Base-by-base conservation (phyloP, 2,888 invertebrate species). In the Cinara cedri region DNA sequence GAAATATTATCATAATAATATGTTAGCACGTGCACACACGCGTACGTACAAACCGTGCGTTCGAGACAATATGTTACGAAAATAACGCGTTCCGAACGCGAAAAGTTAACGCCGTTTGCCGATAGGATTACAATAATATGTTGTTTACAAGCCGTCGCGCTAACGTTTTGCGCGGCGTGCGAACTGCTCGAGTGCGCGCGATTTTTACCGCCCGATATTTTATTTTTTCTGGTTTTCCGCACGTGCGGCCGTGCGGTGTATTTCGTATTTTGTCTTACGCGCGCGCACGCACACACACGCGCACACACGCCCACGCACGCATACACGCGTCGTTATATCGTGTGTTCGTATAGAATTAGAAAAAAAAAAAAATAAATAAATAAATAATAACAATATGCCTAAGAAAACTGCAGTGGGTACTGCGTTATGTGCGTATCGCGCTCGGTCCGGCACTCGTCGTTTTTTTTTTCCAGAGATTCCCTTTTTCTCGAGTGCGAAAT, bases 11-110 rank as follows among this genome's bases (percentile, higher is more conserved):
- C 8, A n/a, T n/a, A n/a, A n/a, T n/a, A n/a, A n/a, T n/a, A n/a
- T n/a, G n/a, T n/a, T n/a, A n/a, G n/a, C n/a, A n/a, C n/a, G n/a
- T n/a, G n/a, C n/a, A n/a, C n/a, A n/a, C n/a, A n/a, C n/a, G n/a
- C 34, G 34, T 34, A 34, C 34, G 16, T 26, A 60, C 13, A n/a
- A n/a, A n/a, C n/a, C n/a, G n/a, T 1, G 46, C 60, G 46, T 26
- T 46, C 14, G 72, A 60, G 24, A 72, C 60, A 60, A 72, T 60
- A 26, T 60, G 72, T 72, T 57, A 26, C 60, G 13, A 71, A n/a
- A 60, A 60, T 26, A 26, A 60, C 14, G 24, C 34, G 6, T 34
- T 34, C 26, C 4, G 11, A 11, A 2, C 1, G 9, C 46, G 46
- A 46, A 60, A 72, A 72, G 57, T 46, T 24, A 57, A 46, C 46